A percentile compares a stretch with the other conserved stretches of the same genome.
These are phyloP conservation scores for Amia ocellicauda DNA, from an alignment of 2,113 vertebrate species.

Conservation along the genomic window DNA sequence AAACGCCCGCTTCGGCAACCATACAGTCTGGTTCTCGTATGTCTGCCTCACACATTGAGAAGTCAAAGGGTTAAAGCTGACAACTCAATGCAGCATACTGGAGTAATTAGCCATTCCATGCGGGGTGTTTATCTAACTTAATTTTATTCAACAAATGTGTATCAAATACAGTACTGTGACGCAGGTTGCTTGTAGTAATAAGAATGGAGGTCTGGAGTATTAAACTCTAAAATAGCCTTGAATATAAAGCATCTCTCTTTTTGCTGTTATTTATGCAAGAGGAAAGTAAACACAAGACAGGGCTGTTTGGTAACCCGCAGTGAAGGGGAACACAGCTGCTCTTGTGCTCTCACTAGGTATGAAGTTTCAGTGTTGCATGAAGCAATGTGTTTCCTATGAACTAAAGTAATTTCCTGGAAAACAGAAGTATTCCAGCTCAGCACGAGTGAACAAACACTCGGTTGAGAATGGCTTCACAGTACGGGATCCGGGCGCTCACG, in stretches of 20 bases:
- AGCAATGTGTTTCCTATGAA: slow-evolving; percentile 26
- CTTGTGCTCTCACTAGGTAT: slow-evolving; percentile 10
- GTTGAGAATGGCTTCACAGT: slow-evolving; percentile 10
- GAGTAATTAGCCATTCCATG: neutral
- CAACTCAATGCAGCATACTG: slow-evolving; percentile 48
- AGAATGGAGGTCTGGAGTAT: neutral
- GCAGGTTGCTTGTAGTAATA: slow-evolving; percentile 23
- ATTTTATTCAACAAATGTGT: slow-evolving; percentile 24
- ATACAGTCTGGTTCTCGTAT: no score
- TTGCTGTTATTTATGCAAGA: neutral
- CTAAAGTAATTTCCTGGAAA: slow-evolving; percentile 35
- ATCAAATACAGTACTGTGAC: slow-evolving; percentile 55
- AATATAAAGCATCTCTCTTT: neutral
- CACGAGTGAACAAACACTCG: slow-evolving; percentile 17
- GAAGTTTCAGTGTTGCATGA: slow-evolving; percentile 10
- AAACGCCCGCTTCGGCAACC: no score
- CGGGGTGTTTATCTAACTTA: neutral
- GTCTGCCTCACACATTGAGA: slow-evolving; percentile 54
- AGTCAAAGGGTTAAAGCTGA: slow-evolving; percentile 50
- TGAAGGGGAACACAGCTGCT: neutral
- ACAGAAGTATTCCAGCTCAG: slow-evolving; percentile 12
- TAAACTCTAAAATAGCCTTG: no score
- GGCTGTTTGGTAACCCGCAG: neutral
- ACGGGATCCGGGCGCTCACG: neutral
- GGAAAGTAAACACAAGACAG: neutral